A percentile compares a stretch with the other conserved stretches of the same genome.
Conservation (phyloP, 2,888 invertebrate species). For the Epistrophella euchroma region DNA sequence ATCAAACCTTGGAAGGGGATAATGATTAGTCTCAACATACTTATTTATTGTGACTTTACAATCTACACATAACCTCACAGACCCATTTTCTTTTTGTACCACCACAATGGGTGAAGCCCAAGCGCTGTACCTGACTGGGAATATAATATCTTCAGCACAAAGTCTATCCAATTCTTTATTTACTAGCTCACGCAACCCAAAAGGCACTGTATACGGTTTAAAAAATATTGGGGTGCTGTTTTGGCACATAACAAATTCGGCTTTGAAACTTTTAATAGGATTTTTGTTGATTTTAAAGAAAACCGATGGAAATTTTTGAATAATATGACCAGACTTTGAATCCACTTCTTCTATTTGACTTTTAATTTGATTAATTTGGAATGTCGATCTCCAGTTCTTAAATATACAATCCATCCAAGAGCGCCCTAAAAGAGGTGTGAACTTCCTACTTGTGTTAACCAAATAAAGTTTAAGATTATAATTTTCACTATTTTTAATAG, state of each 20-base stretch:
- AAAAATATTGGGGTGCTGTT: conserved; percentile 9
- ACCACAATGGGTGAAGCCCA: conserved; percentile 3
- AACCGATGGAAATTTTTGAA: conserved; percentile 13
- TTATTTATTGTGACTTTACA: background rate
- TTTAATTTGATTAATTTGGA: background rate
- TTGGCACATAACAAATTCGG: conserved; percentile 18
- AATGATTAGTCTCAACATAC: background rate
- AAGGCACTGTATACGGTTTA: background rate
- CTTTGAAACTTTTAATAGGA: conserved; percentile 9
- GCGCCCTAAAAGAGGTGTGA: background rate
- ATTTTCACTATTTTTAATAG: background rate
- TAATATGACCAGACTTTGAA: conserved; percentile 1
- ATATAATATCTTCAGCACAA: conserved; percentile 15
- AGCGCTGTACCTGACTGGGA: conserved; percentile 3
- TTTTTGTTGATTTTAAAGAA: background rate
- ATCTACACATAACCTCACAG: conserved; percentile 1
- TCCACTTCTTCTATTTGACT: background rate
- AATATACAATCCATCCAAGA: conserved; percentile 20
- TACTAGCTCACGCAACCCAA: conserved; percentile 2
- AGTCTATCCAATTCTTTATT: conserved; percentile 4
- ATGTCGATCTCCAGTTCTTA: conserved; percentile 6
- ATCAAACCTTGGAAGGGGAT: conserved; percentile 2
- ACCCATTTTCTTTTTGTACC: background rate
- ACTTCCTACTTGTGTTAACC: conserved; percentile 23
- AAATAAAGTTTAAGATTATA: conserved; percentile 21